These are phyloP conservation scores for Solea solea DNA, from an alignment of 2,113 vertebrate species.

Conservation along the genomic window DNA sequence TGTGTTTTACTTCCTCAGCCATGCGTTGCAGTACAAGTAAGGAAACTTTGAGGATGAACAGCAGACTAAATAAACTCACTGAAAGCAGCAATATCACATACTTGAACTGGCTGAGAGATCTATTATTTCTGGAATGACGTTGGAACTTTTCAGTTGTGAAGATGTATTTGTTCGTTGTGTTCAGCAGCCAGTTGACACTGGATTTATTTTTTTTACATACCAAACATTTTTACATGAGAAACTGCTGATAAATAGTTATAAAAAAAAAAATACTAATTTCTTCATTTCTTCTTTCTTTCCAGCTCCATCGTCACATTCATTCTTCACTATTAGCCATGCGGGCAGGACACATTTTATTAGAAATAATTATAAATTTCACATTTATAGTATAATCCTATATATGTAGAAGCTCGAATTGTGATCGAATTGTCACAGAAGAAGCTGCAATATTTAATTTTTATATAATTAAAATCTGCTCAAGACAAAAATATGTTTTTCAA, in stretches of 20 bases:
- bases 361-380: background rate
- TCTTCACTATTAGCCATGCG: background rate
- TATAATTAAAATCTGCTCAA: background rate
- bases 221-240: background rate
- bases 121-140: constrained; percentile 13
- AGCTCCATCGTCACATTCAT: background rate
- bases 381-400: background rate
- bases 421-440: background rate
- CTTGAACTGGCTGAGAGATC: constrained; percentile 38
- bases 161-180: background rate
- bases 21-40: constrained; percentile 52
- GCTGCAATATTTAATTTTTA: background rate
- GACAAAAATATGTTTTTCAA: too few species aligned
- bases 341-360: background rate
- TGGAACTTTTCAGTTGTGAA: background rate
- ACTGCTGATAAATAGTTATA: background rate
- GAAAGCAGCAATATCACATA: constrained; percentile 50
- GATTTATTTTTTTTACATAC: background rate
- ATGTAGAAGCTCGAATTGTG: background rate
- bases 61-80: constrained; percentile 74
- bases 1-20: constrained; percentile 62
- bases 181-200: background rate
- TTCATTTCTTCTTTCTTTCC: background rate
- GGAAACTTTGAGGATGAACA: constrained; percentile 63
- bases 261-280: too few species aligned